Percentiles rank a stretch among this genome's conserved stretches.
Conservation (phyloP, 2,113 vertebrate species). For the Ovibos moschatus region DNA sequence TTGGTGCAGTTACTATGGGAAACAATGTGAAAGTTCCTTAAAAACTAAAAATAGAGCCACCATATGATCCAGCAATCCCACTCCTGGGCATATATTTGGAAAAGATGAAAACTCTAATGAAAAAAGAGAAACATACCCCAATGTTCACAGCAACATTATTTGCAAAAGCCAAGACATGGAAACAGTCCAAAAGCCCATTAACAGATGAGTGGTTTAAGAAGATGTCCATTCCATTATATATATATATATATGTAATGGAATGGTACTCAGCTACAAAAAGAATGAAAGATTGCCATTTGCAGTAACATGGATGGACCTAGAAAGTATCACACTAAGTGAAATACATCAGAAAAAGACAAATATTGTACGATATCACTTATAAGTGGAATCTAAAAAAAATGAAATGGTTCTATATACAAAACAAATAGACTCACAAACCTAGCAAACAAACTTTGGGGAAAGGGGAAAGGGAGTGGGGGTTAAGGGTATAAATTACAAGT, state of each 20-base stretch:
- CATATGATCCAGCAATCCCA: not conserved
- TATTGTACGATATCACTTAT: not conserved
- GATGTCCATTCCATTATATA: not conserved
- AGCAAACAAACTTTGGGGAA: not conserved
- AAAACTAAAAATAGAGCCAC: not conserved
- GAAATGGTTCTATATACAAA: not conserved
- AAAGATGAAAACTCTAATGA: not conserved
- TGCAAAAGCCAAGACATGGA: not conserved
- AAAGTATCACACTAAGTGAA: not conserved
- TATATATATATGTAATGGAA: not conserved
- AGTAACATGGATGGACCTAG: not conserved
- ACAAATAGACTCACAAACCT: not conserved
- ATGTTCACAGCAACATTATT: not conserved
- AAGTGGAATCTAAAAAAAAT: not conserved
- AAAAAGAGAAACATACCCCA: not conserved
- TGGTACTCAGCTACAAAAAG: not conserved
- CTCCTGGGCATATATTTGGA: not conserved
- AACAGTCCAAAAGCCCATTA: not conserved
- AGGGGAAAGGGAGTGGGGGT: not conserved
- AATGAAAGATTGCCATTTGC: not conserved
- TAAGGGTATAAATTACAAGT: not conserved
- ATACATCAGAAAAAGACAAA: not conserved
- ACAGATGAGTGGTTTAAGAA: not conserved
- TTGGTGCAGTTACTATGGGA: not conserved
- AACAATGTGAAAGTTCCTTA: not conserved